phyloP scores from a whole-genome alignment of 2,113 vertebrate species.

The Drymodes brunneopygia region DNA sequence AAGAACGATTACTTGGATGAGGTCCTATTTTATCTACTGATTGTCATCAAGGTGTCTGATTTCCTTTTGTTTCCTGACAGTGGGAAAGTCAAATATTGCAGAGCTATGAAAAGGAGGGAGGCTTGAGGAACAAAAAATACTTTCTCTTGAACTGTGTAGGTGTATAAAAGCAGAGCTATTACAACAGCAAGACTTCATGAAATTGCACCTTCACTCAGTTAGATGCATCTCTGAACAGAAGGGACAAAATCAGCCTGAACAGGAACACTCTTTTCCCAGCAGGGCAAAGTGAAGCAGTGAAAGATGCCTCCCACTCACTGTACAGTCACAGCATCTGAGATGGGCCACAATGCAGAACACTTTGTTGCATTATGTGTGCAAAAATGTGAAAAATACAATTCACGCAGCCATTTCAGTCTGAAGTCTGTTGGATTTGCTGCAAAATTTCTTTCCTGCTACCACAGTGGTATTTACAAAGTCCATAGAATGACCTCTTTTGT shows the following conservation, averaged over 20 bases:
- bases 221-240: background rate
- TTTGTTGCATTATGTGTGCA: background rate
- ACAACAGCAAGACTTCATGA: background rate
- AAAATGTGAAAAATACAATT: background rate
- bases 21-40: slow-evolving; percentile 7
- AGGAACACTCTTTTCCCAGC: background rate
- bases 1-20: background rate
- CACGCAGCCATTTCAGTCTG: background rate
- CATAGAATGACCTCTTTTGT: background rate
- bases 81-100: slow-evolving; percentile 7
- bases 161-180: slow-evolving; percentile 17
- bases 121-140: slow-evolving; percentile 29
- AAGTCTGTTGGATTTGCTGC: background rate
- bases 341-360: background rate
- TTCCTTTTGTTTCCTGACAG: slow-evolving; percentile 18
- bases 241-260: background rate
- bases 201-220: background rate
- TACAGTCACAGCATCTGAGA: background rate
- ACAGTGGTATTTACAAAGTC: background rate
- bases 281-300: background rate
- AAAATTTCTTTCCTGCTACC: background rate
- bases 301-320: background rate
- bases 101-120: background rate
- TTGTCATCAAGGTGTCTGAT: background rate
- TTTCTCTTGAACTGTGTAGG: slow-evolving; percentile 19